Evolutionary conservation across 2,888 invertebrate species (phyloP).

Genomic region (Sepiola atlantica): DNA sequence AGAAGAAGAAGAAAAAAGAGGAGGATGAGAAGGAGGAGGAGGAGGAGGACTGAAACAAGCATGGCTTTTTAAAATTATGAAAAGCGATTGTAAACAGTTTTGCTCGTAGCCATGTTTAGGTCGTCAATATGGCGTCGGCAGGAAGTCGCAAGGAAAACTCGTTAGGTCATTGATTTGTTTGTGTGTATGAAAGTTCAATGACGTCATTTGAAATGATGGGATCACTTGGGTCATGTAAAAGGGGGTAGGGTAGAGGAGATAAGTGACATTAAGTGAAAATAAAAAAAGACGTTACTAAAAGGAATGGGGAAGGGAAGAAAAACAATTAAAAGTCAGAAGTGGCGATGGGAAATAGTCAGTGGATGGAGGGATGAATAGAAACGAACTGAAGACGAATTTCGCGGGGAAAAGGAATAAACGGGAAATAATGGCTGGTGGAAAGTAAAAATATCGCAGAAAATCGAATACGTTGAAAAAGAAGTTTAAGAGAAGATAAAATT

Average conservation of each 20-base stretch:
- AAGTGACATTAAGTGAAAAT: neutral
- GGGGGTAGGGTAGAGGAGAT: neutral
- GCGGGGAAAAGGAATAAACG: neutral
- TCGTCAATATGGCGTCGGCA: constrained; percentile 17
- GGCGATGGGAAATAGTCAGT: neutral
- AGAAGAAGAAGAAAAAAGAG: neutral
- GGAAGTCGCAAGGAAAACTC: constrained; percentile 14
- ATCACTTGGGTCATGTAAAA: neutral
- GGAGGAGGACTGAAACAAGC: neutral
- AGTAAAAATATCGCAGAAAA: neutral
- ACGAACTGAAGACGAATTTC: neutral
- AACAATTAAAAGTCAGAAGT: neutral
- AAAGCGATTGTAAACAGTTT: neutral
- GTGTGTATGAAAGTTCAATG: neutral
- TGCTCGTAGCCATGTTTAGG: neutral
- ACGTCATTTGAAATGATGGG: constrained; percentile 15
- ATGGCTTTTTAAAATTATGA: neutral
- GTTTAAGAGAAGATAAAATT: neutral
- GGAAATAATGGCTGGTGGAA: neutral
- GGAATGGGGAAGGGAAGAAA: neutral
- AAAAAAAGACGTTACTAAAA: neutral
- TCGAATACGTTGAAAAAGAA: neutral
- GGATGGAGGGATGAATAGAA: neutral
- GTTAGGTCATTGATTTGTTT: neutral
- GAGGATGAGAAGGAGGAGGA: neutral